Percentiles rank a stretch among this genome's conserved stretches.
Evolutionary conservation across 2,113 vertebrate species (phyloP).

Genomic region (Phainopepla nitens): DNA sequence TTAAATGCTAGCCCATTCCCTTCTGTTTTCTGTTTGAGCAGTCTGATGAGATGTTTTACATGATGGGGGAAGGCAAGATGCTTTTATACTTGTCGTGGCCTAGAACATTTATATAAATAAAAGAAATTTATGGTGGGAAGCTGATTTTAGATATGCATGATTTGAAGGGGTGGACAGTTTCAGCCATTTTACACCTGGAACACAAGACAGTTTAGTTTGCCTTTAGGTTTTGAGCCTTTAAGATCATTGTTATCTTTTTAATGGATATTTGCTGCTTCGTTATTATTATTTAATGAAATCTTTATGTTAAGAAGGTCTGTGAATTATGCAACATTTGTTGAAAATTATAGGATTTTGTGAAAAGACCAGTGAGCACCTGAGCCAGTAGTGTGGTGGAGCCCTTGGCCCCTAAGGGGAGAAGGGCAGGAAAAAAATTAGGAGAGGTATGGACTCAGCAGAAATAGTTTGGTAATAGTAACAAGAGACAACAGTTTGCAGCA

Average conservation of each 20-base stretch:
- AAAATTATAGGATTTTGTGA: not conserved
- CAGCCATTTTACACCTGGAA: not conserved
- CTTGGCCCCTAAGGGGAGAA: not conserved
- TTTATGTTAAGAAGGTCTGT: not conserved
- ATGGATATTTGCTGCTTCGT: not conserved
- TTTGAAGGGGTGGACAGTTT: not conserved
- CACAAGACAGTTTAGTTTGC: not conserved
- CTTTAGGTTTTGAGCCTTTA: not conserved
- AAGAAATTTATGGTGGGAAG: not conserved
- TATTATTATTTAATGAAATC: not conserved
- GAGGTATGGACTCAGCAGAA: not conserved
- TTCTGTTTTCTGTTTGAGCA: not conserved
- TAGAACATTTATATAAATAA: not conserved
- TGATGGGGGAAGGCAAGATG: not conserved
- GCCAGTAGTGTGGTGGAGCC: not conserved
- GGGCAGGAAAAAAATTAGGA: not conserved
- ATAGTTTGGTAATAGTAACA: not conserved
- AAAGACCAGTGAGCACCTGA: not conserved
- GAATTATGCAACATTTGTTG: not conserved
- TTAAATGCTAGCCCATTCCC: not conserved
- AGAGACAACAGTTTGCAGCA: not conserved
- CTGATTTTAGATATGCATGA: not conserved
- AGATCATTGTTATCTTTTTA: not conserved
- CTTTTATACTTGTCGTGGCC: not conserved
- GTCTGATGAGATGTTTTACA: not conserved